phyloP scores from a whole-genome alignment of 2,888 invertebrate genomes.

The Imbricaverruca yamaguchii region DNA sequence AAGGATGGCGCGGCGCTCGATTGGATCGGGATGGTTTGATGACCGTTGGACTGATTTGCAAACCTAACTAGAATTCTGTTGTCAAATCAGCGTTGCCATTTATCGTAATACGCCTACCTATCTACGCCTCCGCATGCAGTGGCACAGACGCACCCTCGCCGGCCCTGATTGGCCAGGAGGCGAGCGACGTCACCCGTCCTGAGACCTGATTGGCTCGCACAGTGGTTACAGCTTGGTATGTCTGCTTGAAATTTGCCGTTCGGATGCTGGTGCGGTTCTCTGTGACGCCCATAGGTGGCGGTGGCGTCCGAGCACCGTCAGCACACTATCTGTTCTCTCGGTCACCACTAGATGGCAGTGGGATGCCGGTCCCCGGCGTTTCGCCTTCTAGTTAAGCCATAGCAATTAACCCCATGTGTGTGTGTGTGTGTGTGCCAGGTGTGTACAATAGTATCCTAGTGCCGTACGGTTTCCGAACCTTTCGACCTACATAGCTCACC shows the following conservation, averaged over 20 bases:
- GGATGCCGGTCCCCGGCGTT: background rate
- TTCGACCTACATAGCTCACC: background rate
- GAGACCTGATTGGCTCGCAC: background rate
- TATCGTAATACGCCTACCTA: too few relatives aligned
- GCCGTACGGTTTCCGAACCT: background rate
- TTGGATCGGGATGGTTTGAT: too few relatives aligned
- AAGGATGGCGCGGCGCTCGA: too few relatives aligned
- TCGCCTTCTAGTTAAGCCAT: background rate
- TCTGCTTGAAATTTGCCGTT: background rate
- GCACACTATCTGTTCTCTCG: background rate
- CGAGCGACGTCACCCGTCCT: too few relatives aligned
- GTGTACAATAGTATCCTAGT: background rate
- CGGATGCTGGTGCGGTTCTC: background rate
- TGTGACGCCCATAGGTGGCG: background rate
- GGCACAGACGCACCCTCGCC: too few relatives aligned
- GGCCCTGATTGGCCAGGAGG: too few relatives aligned
- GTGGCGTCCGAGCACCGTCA: background rate
- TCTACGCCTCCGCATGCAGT: too few relatives aligned
- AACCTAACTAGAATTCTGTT: too few relatives aligned
- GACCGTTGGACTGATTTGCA: too few relatives aligned
- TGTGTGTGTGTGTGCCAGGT: background rate
- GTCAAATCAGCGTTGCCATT: too few relatives aligned
- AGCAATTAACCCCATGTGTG: slow-evolving; percentile 1
- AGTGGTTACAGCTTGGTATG: background rate
- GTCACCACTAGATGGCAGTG: background rate